Conservation (phyloP, 2,797 vertebrate species). For the Botia kubotai region DNA sequence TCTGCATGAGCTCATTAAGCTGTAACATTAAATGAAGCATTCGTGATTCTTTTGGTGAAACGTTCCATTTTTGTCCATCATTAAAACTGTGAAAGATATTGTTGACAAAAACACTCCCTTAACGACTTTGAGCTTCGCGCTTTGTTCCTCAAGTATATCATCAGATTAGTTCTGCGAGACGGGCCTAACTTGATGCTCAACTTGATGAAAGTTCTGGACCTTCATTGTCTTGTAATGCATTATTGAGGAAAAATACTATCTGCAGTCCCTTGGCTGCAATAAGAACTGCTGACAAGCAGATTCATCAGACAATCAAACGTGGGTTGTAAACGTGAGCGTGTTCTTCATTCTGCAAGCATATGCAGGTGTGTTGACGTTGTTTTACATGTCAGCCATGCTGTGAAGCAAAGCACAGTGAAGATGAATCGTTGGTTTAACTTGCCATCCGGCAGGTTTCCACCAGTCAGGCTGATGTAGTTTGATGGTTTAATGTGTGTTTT, state of each 20-base stretch:
- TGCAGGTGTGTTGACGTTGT: slow-evolving; percentile 22
- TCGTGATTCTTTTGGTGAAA: slow-evolving; percentile 48
- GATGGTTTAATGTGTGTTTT: not conserved
- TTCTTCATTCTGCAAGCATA: slow-evolving; percentile 13
- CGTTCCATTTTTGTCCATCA: slow-evolving; percentile 53
- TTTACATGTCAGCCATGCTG: not conserved
- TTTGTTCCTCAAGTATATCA: slow-evolving; percentile 29
- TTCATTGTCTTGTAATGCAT: slow-evolving; percentile 32
- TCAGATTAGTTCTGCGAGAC: slow-evolving; percentile 50
- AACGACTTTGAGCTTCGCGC: slow-evolving; percentile 32
- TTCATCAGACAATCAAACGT: slow-evolving; percentile 28
- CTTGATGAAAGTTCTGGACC: slow-evolving; percentile 42
- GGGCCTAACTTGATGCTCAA: slow-evolving; percentile 36
- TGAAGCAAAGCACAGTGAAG: no score
- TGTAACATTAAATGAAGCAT: slow-evolving; percentile 52
- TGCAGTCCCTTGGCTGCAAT: slow-evolving; percentile 11
- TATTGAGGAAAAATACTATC: slow-evolving; percentile 29
- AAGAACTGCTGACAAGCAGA: slow-evolving; percentile 16
- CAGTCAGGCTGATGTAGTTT: not conserved
- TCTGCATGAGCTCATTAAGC: slow-evolving; percentile 50
- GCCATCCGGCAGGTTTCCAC: not conserved
- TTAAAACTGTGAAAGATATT: slow-evolving; percentile 52
- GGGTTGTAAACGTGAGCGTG: not conserved
- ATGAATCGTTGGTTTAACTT: no score
- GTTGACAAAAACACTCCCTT: slow-evolving; percentile 47